Evolutionary conservation across 2,888 invertebrate genomes (phyloP), one percentile per base, ranked within the genome.

Genomic region (Apotomis turbidana): DNA sequence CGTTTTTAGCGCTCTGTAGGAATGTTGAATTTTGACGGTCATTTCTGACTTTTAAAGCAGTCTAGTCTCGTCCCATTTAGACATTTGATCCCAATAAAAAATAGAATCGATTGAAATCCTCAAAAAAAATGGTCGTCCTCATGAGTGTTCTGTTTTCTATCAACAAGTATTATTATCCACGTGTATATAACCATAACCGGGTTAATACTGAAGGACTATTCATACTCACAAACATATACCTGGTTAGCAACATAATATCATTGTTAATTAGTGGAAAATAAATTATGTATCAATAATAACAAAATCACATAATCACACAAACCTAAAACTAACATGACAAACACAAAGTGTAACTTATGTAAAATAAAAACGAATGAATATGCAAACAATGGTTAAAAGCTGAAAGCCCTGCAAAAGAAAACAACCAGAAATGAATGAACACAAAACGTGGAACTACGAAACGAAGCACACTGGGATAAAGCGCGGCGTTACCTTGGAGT

Each of bases 401-500:
- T 41, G 62, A 52, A 69, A 74, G 73, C 71, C 61, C 57, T 57
- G 55, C 58, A 77, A 81, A 80, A 75, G 77, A 81, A 80, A 79
- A 75, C 71, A 75, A 80, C 77, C 82, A 80, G 80, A 74, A 84
- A 78, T 76, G 78, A 81, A 79, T 38, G 82, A 82, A 80, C 77
- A 75, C 79, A 76, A 83, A 77, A 71, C 67, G 61, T 62, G 68
- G 76, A 74, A 75, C 80, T 82, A 84, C 80, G 72, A 81, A 82
- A 84, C 78, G 76, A 83, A 83, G 82, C 83, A 79, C 80, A 82
- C 77, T 71, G 76, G 75, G 75, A 63, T 68, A 78, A 81, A 81
- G 82, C 80, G 86, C 85, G 85, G 84, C 81, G 84, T 92, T 93
- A 93, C 93, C 93, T 93, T 93, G 83, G 82, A 82, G 76, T 93